Conservation (phyloP, 2,797 vertebrate species). For the Enteromius viviparus region DNA sequence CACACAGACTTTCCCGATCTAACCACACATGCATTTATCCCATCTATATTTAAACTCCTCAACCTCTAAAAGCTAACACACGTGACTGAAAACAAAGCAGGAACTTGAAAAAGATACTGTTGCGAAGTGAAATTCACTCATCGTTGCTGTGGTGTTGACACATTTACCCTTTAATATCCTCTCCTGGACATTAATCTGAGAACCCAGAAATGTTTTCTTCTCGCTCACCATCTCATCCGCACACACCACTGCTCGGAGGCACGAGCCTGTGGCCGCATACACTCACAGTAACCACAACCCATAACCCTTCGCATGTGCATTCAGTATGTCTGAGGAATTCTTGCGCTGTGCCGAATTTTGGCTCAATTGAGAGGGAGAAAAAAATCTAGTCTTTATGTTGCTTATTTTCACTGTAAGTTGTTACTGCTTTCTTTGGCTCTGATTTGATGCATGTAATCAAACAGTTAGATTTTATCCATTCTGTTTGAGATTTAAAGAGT, state of each 20-base stretch:
- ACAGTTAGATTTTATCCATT: constrained; percentile 40
- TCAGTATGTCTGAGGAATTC: constrained; percentile 30
- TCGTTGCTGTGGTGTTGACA: constrained; percentile 47
- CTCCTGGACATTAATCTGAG: constrained; percentile 58
- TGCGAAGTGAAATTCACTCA: constrained; percentile 44
- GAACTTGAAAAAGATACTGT: not conserved
- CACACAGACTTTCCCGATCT: not conserved
- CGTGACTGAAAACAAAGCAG: constrained; percentile 20
- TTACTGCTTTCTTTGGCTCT: constrained; percentile 48
- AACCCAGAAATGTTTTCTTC: constrained; percentile 29
- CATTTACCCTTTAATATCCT: constrained; percentile 52
- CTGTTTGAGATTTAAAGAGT: constrained; percentile 7
- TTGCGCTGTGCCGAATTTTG: constrained; percentile 26
- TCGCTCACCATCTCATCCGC: constrained; percentile 53
- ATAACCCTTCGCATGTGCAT: constrained; percentile 12
- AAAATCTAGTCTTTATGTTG: constrained; percentile 4
- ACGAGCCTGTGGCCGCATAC: constrained; percentile 26
- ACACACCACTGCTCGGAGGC: constrained; percentile 46
- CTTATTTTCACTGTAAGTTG: constrained; percentile 40
- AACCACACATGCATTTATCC: constrained; percentile 9
- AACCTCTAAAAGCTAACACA: constrained; percentile 16
- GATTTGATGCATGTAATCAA: constrained; percentile 36
- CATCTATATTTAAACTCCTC: constrained; percentile 15
- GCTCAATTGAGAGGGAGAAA: not conserved
- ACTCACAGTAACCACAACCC: constrained; percentile 34